Evolutionary conservation across 2,797 vertebrate species (phyloP).

Genomic region (Gadopsis bispinosus): DNA sequence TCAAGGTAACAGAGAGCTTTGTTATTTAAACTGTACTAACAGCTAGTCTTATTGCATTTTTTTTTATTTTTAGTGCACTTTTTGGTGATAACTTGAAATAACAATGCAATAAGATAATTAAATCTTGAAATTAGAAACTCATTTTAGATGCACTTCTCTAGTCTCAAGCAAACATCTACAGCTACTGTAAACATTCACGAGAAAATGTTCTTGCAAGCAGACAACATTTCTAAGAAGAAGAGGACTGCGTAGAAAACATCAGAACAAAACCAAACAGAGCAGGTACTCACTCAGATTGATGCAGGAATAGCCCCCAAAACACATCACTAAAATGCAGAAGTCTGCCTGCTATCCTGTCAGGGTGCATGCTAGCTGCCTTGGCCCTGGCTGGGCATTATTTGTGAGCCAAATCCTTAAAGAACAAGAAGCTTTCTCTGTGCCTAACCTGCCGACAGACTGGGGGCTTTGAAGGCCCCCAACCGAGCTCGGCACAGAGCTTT

Average conservation of each 20-base stretch:
- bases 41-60: constrained; percentile 11
- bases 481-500: constrained; percentile 87
- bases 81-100: constrained; percentile 11
- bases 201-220: constrained; percentile 19
- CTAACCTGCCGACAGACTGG: constrained; percentile 89
- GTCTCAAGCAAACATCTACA: constrained; percentile 20
- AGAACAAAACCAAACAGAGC: constrained; percentile 57
- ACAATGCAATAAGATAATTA: constrained; percentile 14
- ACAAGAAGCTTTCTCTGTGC: constrained; percentile 87
- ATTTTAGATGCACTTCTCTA: constrained; percentile 15
- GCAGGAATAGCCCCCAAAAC: constrained; percentile 67
- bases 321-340: constrained; percentile 72
- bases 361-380: constrained; percentile 74
- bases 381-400: constrained; percentile 84
- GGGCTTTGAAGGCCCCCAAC: constrained; percentile 90
- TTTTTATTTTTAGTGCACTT: constrained; percentile 12
- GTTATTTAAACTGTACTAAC: constrained; percentile 26
- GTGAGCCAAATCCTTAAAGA: constrained; percentile 89
- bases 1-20: constrained; percentile 1
- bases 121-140: constrained; percentile 1
- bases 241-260: constrained; percentile 47
- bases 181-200: constrained; percentile 11
- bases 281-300: constrained; percentile 78
- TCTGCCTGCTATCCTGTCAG: constrained; percentile 73
- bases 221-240: constrained; percentile 45